A percentile compares a stretch with the other conserved stretches of the same genome.
These are phyloP conservation scores for Brienomyrus brachyistius DNA, from an alignment of 2,113 vertebrate species.

Conservation along the genomic window DNA sequence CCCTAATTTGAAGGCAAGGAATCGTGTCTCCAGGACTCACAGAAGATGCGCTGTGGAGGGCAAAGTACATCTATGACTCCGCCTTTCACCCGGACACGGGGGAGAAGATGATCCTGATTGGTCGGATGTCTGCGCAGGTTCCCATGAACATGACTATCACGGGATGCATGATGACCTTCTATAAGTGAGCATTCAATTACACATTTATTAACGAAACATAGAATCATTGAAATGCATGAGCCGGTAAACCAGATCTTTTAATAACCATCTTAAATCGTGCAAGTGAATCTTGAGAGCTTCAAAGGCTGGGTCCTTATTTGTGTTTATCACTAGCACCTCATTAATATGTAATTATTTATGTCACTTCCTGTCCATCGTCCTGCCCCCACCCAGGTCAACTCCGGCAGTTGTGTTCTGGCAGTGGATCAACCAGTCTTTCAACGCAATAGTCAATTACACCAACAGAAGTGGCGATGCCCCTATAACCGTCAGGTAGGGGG, in stretches of 20 bases:
- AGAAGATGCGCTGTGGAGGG: slow-evolving; percentile 89
- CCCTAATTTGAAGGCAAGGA: slow-evolving; percentile 65
- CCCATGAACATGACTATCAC: slow-evolving; percentile 99
- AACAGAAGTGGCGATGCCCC: slow-evolving; percentile 93
- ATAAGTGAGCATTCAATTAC: slow-evolving; percentile 67
- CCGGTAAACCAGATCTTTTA: neutral
- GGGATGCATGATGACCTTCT: slow-evolving; percentile 98
- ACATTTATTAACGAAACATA: neutral
- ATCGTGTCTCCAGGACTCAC: slow-evolving; percentile 77
- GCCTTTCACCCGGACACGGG: slow-evolving; percentile 96
- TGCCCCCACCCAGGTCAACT: slow-evolving; percentile 66
- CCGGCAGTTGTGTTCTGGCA: slow-evolving; percentile 95
- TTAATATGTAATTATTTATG: neutral
- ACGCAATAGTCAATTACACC: slow-evolving; percentile 94
- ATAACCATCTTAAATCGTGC: neutral
- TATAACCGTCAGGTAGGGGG: slow-evolving; percentile 75
- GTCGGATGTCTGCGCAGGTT: slow-evolving; percentile 95
- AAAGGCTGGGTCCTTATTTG: neutral
- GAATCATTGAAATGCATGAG: neutral
- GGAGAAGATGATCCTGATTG: slow-evolving; percentile 95
- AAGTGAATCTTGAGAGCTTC: neutral
- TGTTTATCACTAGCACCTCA: neutral
- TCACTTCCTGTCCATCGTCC: neutral
- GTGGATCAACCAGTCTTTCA: slow-evolving; percentile 99
- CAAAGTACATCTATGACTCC: slow-evolving; percentile 93